Evolutionary conservation across 2,888 invertebrate species (phyloP).

Genomic region (Zaprionus lineosus): DNA sequence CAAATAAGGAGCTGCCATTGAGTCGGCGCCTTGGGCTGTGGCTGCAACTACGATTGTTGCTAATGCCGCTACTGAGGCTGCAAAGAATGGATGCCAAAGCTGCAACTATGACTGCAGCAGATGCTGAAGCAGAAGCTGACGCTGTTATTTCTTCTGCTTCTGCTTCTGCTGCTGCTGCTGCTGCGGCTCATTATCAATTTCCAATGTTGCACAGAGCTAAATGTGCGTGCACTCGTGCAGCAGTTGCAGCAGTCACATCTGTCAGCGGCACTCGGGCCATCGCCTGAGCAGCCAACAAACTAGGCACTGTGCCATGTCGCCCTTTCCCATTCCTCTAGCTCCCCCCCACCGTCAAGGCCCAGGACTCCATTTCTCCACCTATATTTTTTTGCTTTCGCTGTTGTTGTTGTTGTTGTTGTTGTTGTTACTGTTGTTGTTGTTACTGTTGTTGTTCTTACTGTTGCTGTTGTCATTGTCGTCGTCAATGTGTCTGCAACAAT

Average conservation of each 20-base stretch:
- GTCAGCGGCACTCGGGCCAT: conserved; percentile 37
- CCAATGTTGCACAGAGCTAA: conserved; percentile 52
- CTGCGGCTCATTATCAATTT: conserved; percentile 74
- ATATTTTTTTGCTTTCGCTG: too few relatives aligned
- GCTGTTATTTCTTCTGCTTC: conserved; percentile 3
- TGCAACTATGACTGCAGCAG: neutral
- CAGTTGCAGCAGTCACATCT: conserved; percentile 42
- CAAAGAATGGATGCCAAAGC: too few relatives aligned
- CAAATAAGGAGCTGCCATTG: conserved; percentile 45
- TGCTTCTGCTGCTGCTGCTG: neutral
- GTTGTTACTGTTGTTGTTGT: conserved; percentile 7
- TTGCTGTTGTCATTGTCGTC: conserved; percentile 34
- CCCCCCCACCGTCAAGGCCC: neutral
- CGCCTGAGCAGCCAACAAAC: conserved; percentile 32
- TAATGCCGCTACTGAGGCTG: conserved; percentile 10
- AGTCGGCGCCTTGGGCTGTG: conserved; percentile 1
- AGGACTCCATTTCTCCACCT: neutral
- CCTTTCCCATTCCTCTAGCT: neutral
- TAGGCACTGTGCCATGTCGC: conserved; percentile 40
- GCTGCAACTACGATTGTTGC: neutral
- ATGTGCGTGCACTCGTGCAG: conserved; percentile 61
- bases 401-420: neutral
- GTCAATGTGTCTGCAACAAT: conserved; percentile 78
- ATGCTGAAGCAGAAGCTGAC: conserved; percentile 11
- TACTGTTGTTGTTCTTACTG: conserved; percentile 8